phyloP scores from a whole-genome alignment of 2,797 vertebrate genomes.

The Paguma larvata region DNA sequence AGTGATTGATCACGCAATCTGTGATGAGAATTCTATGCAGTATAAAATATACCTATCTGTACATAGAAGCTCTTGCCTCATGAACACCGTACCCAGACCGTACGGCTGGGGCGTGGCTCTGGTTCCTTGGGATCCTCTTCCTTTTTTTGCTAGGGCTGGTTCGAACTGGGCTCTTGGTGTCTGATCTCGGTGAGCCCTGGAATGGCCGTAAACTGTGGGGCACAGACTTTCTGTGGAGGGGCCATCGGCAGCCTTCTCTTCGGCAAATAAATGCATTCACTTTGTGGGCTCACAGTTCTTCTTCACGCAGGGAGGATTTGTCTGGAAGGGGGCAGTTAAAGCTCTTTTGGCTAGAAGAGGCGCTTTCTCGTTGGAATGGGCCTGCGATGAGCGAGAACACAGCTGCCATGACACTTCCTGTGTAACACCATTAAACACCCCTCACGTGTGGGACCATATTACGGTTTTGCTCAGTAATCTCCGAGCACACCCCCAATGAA shows the following conservation, averaged over 20 bases:
- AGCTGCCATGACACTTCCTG: background rate
- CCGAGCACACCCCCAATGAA: background rate
- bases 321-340: background rate
- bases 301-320: background rate
- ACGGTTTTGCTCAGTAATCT: background rate
- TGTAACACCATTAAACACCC: background rate
- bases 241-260: background rate
- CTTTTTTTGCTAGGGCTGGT: background rate
- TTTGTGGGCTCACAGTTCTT: background rate
- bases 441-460: background rate
- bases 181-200: background rate
- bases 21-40: background rate
- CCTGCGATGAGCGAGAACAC: background rate
- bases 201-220: background rate
- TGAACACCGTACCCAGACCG: background rate
- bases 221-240: background rate
- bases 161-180: background rate
- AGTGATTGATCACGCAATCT: background rate
- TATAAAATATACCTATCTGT: background rate
- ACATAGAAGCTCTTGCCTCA: background rate
- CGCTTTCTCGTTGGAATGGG: slow-evolving; percentile 27
- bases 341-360: background rate
- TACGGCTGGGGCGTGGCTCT: background rate
- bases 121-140: background rate
- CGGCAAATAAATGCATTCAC: background rate